Evolutionary conservation across 2,113 vertebrate genomes (phyloP).

Genomic region (Indicator maculatus): DNA sequence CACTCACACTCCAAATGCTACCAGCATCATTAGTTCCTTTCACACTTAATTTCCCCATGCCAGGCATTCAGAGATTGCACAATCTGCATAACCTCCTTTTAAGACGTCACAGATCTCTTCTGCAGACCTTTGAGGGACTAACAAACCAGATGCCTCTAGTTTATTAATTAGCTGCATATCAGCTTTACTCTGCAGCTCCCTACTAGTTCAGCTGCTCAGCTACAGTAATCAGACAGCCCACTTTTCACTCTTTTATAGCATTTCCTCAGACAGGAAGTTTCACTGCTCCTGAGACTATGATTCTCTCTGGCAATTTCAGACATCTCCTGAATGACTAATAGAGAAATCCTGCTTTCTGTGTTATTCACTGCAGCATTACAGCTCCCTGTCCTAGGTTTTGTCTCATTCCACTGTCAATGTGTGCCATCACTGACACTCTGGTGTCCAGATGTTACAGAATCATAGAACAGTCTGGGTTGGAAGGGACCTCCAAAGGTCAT

Average conservation of each 20-base stretch:
- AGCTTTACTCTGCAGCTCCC: background rate
- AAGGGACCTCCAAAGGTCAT: no score
- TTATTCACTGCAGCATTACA: background rate
- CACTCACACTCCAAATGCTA: background rate
- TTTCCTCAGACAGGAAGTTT: background rate
- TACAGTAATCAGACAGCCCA: conserved; percentile 37
- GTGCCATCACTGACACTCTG: background rate
- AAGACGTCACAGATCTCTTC: conserved; percentile 40
- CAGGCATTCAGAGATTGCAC: conserved; percentile 12
- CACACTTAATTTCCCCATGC: conserved; percentile 24
- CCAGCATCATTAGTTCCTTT: conserved; percentile 38
- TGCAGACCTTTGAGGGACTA: conserved; percentile 44
- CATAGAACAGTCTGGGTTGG: no score
- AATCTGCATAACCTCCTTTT: conserved; percentile 46
- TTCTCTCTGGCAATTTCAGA: conserved; percentile 33
- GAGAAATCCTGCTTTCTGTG: background rate
- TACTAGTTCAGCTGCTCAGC: conserved; percentile 27
- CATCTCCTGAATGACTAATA: conserved; percentile 33
- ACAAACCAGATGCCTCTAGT: conserved; percentile 6
- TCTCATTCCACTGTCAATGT: background rate
- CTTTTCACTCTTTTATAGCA: conserved; percentile 10
- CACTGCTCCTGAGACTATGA: background rate
- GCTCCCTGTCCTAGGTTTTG: background rate
- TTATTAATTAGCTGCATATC: conserved; percentile 57
- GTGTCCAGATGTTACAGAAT: background rate